A percentile compares a stretch with the other conserved stretches of the same genome.
Evolutionary conservation across 2,797 vertebrate genomes (phyloP).

Genomic region (Argyrosomus regius): DNA sequence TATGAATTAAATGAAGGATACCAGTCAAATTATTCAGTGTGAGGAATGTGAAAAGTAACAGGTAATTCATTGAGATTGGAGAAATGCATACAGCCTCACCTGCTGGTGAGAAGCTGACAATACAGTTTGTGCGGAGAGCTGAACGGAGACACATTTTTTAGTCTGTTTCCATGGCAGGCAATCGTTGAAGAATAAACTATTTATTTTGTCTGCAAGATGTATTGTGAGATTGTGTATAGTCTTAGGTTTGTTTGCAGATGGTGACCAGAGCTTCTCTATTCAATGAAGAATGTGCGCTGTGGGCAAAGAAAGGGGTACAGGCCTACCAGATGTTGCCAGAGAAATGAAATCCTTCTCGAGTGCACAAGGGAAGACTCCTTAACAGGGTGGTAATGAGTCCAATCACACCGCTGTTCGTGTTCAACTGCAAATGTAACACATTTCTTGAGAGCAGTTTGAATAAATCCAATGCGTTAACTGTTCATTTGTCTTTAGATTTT

Average conservation of each 20-base stretch:
- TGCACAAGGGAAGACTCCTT: neutral
- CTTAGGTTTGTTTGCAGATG: slow-evolving; percentile 18
- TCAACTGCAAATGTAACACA: neutral
- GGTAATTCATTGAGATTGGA: neutral
- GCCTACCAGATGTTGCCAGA: slow-evolving; percentile 29
- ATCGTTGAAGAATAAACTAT: slow-evolving; percentile 7
- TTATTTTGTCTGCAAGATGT: slow-evolving; percentile 37
- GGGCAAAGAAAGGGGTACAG: slow-evolving; percentile 1
- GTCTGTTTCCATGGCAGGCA: slow-evolving; percentile 18
- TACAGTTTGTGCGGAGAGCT: slow-evolving; percentile 21
- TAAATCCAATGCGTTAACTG: too few relatives aligned
- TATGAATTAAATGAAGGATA: slow-evolving; percentile 28
- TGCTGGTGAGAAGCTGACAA: slow-evolving; percentile 56
- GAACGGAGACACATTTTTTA: neutral
- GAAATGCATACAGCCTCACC: slow-evolving; percentile 61
- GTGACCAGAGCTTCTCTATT: slow-evolving; percentile 13
- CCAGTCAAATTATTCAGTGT: slow-evolving; percentile 46
- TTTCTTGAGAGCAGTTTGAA: neutral
- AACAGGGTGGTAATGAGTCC: neutral
- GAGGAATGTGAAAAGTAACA: slow-evolving; percentile 12
- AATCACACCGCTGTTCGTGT: neutral
- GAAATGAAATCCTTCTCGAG: slow-evolving; percentile 11
- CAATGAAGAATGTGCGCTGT: slow-evolving; percentile 1
- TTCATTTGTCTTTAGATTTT: neutral
- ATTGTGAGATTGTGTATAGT: neutral